Percentiles rank a stretch among this genome's conserved stretches.
Evolutionary conservation across 1,140 invertebrate genomes (phyloP).

Genomic region (Spodoptera frugiperda): DNA sequence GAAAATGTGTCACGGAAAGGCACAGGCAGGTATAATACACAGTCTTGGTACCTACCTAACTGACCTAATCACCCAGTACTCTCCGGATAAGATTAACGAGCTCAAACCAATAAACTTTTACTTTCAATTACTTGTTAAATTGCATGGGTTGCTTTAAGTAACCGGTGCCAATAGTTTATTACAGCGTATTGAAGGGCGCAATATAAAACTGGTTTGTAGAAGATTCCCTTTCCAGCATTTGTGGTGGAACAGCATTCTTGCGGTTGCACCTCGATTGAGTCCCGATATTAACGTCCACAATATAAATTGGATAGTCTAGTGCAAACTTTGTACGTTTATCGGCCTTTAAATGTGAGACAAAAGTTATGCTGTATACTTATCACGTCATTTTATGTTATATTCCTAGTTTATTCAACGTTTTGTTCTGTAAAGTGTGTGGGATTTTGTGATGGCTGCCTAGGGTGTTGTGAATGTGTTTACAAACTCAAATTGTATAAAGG

Average conservation of each 20-base stretch:
- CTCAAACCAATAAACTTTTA: conserved; percentile 50
- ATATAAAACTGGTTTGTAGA: conserved; percentile 69
- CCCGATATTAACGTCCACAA: conserved; percentile 61
- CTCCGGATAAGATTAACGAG: neutral
- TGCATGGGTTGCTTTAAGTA: conserved; percentile 55
- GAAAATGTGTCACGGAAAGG: neutral
- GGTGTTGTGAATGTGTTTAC: too few relatives aligned
- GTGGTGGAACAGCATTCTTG: conserved; percentile 73
- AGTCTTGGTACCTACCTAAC: neutral
- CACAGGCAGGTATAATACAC: neutral
- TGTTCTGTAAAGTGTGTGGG: too few relatives aligned
- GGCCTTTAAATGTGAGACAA: conserved; percentile 2
- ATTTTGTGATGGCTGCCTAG: too few relatives aligned
- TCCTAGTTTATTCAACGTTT: too few relatives aligned
- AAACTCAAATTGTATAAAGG: too few relatives aligned
- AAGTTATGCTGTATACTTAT: neutral
- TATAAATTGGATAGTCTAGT: conserved; percentile 54
- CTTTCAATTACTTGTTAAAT: conserved; percentile 62
- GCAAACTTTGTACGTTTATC: conserved; percentile 37
- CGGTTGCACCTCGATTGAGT: conserved; percentile 63
- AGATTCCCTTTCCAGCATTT: conserved; percentile 74
- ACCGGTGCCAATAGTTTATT: conserved; percentile 62
- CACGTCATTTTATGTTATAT: too few relatives aligned
- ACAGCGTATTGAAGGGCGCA: conserved; percentile 62
- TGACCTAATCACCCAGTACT: neutral